phyloP scores from a whole-genome alignment of 1,140 invertebrate species.

The Danaus plexippus region DNA sequence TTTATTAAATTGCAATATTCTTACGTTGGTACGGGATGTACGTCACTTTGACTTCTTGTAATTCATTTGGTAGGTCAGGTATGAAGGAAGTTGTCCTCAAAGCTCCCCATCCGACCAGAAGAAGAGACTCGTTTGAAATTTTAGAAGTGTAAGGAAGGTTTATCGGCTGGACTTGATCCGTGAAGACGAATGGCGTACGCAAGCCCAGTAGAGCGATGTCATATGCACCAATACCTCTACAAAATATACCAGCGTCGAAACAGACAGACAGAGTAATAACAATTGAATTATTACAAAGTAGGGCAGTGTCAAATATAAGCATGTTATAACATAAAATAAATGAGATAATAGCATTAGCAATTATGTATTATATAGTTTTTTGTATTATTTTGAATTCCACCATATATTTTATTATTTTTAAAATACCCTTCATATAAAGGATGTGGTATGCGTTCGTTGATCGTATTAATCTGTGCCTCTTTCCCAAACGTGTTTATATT shows the following conservation, averaged over 20 bases:
- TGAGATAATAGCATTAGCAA: too few relatives aligned
- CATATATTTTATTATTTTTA: constrained; percentile 1
- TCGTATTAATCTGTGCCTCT: constrained; percentile 33
- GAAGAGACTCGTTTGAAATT: constrained; percentile 28
- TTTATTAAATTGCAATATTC: constrained; percentile 1
- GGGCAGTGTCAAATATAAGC: too few relatives aligned
- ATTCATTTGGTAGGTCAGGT: constrained; percentile 45
- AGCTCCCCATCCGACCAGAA: constrained; percentile 60
- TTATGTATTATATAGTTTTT: constrained; percentile 5
- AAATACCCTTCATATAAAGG: constrained; percentile 57
- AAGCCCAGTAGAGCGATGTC: constrained; percentile 78
- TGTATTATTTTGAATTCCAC: background rate
- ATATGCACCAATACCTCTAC: constrained; percentile 60
- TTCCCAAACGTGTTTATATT: constrained; percentile 43
- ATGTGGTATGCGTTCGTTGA: constrained; percentile 48
- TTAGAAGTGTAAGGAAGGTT: constrained; percentile 46
- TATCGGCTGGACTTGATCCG: constrained; percentile 71
- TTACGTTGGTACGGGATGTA: constrained; percentile 56
- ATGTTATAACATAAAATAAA: too few relatives aligned
- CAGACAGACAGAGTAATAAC: too few relatives aligned
- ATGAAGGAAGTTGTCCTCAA: constrained; percentile 47
- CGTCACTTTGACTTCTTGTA: constrained; percentile 64
- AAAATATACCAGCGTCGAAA: constrained; percentile 14
- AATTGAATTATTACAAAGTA: too few relatives aligned
- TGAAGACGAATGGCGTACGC: constrained; percentile 70